A percentile compares a stretch with the other conserved stretches of the same genome.
These are phyloP conservation scores for Drosophila azteca DNA, from an alignment of 1,140 invertebrate genomes.

Conservation along the genomic window DNA sequence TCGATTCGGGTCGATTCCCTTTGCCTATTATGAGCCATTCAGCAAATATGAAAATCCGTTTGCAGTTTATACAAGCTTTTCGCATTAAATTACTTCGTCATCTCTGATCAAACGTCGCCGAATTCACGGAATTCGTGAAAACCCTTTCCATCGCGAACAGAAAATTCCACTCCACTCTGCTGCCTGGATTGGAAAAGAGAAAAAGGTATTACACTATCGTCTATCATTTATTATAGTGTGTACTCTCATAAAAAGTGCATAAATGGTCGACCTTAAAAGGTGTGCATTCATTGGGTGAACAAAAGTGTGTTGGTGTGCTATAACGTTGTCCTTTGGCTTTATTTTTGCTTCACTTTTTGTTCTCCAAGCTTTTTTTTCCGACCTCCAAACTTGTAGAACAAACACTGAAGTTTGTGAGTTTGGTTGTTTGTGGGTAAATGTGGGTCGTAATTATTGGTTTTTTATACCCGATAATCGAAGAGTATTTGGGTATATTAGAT, in stretches of 20 bases:
- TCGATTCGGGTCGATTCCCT: conserved; percentile 54
- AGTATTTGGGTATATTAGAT: too few species aligned
- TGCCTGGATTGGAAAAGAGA: background rate
- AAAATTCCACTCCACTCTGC: too few species aligned
- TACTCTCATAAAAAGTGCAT: conserved; percentile 2
- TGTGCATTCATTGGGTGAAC: background rate
- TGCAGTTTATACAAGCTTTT: conserved; percentile 39
- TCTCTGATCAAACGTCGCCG: conserved; percentile 11
- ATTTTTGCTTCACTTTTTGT: conserved; percentile 12
- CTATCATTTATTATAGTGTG: conserved; percentile 14
- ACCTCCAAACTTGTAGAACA: conserved; percentile 58
- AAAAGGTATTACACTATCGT: background rate
- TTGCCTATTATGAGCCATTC: conserved; percentile 10
- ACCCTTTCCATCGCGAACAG: background rate
- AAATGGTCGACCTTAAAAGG: background rate
- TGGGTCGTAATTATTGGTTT: conserved; percentile 6
- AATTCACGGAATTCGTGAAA: background rate
- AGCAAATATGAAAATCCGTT: conserved; percentile 46
- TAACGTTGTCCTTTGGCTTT: background rate
- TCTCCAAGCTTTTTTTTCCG: conserved; percentile 33
- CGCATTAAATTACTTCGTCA: conserved; percentile 23
- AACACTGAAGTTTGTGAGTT: conserved; percentile 52
- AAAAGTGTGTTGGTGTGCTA: background rate
- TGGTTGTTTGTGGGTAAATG: conserved; percentile 1
- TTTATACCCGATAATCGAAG: background rate